phyloP scores from a whole-genome alignment of 2,797 vertebrate genomes.

The Macropodus opercularis region DNA sequence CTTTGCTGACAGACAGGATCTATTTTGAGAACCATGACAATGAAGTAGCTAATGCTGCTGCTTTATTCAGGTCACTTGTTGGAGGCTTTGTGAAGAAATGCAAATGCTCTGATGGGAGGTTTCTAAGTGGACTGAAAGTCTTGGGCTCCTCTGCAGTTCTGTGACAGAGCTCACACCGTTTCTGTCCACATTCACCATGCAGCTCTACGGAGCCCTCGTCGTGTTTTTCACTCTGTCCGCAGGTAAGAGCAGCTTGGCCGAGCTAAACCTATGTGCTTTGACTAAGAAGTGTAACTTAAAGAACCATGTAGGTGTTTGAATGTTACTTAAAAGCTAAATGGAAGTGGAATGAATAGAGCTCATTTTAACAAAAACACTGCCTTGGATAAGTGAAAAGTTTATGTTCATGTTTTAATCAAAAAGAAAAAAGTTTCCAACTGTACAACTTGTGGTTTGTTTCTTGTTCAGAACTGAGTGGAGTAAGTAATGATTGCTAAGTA shows the following conservation, averaged over 20 bases:
- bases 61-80: conserved; percentile 37
- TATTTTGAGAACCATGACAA: background rate
- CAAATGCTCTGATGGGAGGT: conserved; percentile 15
- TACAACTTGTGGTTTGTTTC: too few relatives aligned
- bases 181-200: conserved; percentile 37
- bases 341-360: background rate
- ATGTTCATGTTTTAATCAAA: too few relatives aligned
- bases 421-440: too few relatives aligned
- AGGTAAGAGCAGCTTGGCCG: conserved; percentile 37
- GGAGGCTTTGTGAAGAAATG: conserved; percentile 36
- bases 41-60: conserved; percentile 14
- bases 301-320: background rate
- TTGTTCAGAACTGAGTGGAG: too few relatives aligned
- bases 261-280: background rate
- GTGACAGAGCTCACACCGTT: background rate
- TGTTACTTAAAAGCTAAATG: background rate
- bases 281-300: background rate
- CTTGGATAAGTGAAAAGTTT: too few relatives aligned
- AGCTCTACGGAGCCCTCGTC: conserved; percentile 38
- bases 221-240: conserved; percentile 47
- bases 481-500: too few relatives aligned
- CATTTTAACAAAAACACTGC: too few relatives aligned
- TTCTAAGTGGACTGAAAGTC: background rate
- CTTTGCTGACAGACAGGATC: background rate
- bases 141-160: background rate